Evolutionary conservation across 2,113 vertebrate species (phyloP), one percentile per base, ranked within the genome.

Genomic region (Leiothrix lutea): DNA sequence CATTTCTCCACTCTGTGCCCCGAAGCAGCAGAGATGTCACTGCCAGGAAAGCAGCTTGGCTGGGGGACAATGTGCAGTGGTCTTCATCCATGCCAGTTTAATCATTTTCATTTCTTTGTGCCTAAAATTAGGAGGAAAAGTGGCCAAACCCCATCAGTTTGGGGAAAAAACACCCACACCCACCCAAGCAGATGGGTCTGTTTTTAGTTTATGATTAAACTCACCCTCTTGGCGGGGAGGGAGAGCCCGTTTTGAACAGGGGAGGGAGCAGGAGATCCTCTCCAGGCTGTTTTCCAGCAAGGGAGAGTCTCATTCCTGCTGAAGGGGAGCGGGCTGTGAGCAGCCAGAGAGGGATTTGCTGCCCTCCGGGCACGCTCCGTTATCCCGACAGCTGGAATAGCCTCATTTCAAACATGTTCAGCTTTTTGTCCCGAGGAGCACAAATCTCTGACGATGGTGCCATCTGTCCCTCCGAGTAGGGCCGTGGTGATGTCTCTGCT

Each of bases 281-380:
- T 56, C 75, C 73, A 50, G 74, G 61, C 61, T 60, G 54, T 16
- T 79, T 57, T 56, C 28, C 0, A 14, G 51, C 0, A 1, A 84
- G 31, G 35, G 45, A 60, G 36, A 33, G 18, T 5, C 66, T 61
- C 35, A 1, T 7, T 73, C 4, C 72, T 25, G 21, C 56, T 9
- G 65, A 6, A n/a, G 56, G n/a, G 31, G 28, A 83, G 36, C 5
- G 12, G 57, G 69, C 48, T 10, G 0, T 1, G 71, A 80, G 91
- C 45, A 8, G 2, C 29, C 1, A 5, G 9, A 23, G 66, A 53
- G 67, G 64, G 70, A 67, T 53, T 71, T 5, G 12, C 71, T 35
- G 36, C 10, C 58, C 78, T 54, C n/a, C 66, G 8, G 0, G 65
- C 86, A 21, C 0, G 5, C 57, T 79, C 67, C 2, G 0, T 47